Evolutionary conservation across 2,113 vertebrate genomes (phyloP).

Genomic region (Planiliza haematocheilus): DNA sequence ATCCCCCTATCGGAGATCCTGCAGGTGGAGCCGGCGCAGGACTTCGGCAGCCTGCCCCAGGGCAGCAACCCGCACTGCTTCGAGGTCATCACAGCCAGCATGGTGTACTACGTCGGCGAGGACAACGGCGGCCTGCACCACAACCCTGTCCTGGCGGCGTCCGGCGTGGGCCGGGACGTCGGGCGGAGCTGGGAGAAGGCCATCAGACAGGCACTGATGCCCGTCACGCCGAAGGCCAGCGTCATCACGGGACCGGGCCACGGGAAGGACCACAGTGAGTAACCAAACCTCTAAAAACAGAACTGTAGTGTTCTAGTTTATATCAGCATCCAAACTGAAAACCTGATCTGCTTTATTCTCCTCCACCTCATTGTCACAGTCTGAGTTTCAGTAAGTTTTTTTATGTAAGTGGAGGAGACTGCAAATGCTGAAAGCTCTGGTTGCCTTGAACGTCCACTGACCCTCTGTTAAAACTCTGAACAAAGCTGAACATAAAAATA

Average conservation of each 20-base stretch:
- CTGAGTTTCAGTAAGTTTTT: too few relatives aligned
- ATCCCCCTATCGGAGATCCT: conserved; percentile 98
- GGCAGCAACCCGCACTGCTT: conserved; percentile 94
- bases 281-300: background rate
- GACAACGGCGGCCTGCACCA: conserved; percentile 83
- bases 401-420: too few relatives aligned
- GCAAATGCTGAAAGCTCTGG: too few relatives aligned
- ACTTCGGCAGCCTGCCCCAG: conserved; percentile 84
- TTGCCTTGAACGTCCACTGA: too few relatives aligned
- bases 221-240: conserved; percentile 93
- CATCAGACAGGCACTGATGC: conserved; percentile 95
- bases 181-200: conserved; percentile 96
- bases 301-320: too few relatives aligned
- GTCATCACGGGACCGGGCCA: conserved; percentile 85
- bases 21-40: conserved; percentile 89
- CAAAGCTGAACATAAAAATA: too few relatives aligned
- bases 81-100: conserved; percentile 92
- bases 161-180: conserved; percentile 89
- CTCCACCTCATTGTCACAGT: too few relatives aligned
- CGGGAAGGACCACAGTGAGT: conserved; percentile 95
- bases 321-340: too few relatives aligned
- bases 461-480: too few relatives aligned
- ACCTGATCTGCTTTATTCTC: too few relatives aligned
- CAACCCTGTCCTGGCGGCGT: conserved; percentile 86
- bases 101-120: conserved; percentile 97